A percentile compares a stretch with the other conserved stretches of the same genome.
Conservation (phyloP, 2,888 invertebrate species). For the Plagodis pulveraria region DNA sequence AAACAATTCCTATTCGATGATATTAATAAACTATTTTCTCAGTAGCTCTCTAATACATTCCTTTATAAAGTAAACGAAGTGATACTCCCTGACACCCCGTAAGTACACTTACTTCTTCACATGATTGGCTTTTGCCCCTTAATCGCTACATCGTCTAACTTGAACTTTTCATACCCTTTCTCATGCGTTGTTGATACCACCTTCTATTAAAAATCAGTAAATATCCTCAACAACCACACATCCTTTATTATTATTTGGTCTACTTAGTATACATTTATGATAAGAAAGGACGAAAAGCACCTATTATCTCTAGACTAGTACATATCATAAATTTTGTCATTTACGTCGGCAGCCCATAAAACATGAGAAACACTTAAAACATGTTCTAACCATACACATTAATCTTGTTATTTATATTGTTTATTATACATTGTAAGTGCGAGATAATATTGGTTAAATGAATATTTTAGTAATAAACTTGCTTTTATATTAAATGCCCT, state of each 20-base stretch:
- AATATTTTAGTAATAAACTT: background rate
- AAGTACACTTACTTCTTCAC: too few species aligned
- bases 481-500: too few species aligned
- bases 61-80: too few species aligned
- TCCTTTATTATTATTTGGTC: too few species aligned
- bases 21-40: too few species aligned
- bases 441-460: constrained; percentile 4
- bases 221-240: background rate
- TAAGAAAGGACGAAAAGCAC: constrained; percentile 10
- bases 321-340: constrained; percentile 21
- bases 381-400: constrained; percentile 23
- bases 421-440: constrained; percentile 10
- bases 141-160: too few species aligned
- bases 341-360: constrained; percentile 16
- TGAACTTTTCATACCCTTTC: constrained; percentile 21
- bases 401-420: constrained; percentile 18
- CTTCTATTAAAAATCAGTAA: constrained; percentile 3
- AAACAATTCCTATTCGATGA: too few species aligned
- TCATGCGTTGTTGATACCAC: constrained; percentile 9
- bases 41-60: too few species aligned
- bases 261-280: too few species aligned
- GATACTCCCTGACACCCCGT: too few species aligned
- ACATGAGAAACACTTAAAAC: constrained; percentile 17
- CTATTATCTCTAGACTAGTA: constrained; percentile 20
- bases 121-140: too few species aligned